Evolutionary conservation across 2,888 invertebrate genomes (phyloP).

Genomic region (Atethmia centrago): DNA sequence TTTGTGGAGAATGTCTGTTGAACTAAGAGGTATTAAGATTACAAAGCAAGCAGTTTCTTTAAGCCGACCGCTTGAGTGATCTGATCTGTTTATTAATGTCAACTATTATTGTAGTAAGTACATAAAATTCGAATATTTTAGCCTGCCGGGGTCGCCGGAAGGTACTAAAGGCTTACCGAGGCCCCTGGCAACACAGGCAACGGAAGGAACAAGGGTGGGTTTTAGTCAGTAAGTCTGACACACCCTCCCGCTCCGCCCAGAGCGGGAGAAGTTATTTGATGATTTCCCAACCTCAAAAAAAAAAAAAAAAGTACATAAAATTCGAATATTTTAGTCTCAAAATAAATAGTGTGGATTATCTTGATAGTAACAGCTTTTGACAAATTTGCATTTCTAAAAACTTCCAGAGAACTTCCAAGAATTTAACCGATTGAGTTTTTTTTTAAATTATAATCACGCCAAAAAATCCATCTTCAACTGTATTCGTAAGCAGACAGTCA

Average conservation of each 20-base stretch:
- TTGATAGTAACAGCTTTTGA: background rate
- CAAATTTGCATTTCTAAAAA: background rate
- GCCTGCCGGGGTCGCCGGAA: too few species aligned
- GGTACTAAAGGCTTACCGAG: too few species aligned
- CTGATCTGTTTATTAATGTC: background rate
- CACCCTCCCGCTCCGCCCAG: too few species aligned
- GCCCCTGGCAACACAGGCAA: too few species aligned
- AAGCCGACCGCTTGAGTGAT: background rate
- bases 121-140: too few species aligned
- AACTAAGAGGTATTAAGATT: constrained; percentile 12
- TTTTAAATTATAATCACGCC: background rate
- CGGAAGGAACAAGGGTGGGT: too few species aligned
- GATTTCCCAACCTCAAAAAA: too few species aligned
- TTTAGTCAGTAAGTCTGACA: too few species aligned
- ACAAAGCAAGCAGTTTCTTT: background rate
- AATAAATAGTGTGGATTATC: background rate
- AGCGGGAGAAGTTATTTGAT: too few species aligned
- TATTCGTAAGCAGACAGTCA: background rate
- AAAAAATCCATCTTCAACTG: too few species aligned
- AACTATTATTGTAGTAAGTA: background rate
- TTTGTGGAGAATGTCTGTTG: constrained; percentile 17
- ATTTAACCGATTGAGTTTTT: background rate
- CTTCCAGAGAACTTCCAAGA: too few species aligned
- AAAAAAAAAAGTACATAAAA: too few species aligned
- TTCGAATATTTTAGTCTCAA: background rate